Conservation (phyloP, 2,888 invertebrate genomes). For the Physocephala rufipes region DNA sequence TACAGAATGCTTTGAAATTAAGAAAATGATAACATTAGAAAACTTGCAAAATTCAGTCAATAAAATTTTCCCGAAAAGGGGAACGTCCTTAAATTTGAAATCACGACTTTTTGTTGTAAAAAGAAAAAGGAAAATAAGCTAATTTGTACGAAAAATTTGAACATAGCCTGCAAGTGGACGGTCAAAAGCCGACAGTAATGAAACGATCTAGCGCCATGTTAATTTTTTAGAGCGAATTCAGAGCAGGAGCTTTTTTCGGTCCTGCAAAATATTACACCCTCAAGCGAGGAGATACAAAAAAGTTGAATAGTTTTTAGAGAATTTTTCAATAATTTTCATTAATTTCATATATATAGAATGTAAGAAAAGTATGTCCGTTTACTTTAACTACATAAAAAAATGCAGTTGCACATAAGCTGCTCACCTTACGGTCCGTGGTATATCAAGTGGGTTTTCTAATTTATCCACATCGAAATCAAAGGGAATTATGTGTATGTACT, state of each 20-base stretch:
- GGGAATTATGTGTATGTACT: neutral
- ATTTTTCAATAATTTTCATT: no score
- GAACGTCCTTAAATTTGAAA: no score
- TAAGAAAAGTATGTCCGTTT: neutral
- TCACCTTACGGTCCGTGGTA: neutral
- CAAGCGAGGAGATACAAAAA: neutral
- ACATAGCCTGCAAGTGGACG: slow-evolving; percentile 3
- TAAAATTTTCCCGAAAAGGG: no score
- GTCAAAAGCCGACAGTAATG: slow-evolving; percentile 26
- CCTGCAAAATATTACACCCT: slow-evolving; percentile 13
- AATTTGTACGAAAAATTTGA: neutral
- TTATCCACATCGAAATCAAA: slow-evolving; percentile 2
- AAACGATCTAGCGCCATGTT: slow-evolving; percentile 49
- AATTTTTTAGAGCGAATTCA: slow-evolving; percentile 41
- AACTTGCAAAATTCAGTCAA: no score
- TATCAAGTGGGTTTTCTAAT: neutral
- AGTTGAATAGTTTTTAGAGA: no score
- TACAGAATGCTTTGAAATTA: no score
- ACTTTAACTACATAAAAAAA: slow-evolving; percentile 1
- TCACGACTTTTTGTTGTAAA: no score
- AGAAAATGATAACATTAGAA: no score
- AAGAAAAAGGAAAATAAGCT: no score
- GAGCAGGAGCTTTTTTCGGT: slow-evolving; percentile 27
- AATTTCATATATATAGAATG: neutral
- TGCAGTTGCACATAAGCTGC: slow-evolving; percentile 14